Evolutionary conservation across 2,888 invertebrate species (phyloP), one percentile per base, ranked within the genome.

Genomic region (Meteorus colon): DNA sequence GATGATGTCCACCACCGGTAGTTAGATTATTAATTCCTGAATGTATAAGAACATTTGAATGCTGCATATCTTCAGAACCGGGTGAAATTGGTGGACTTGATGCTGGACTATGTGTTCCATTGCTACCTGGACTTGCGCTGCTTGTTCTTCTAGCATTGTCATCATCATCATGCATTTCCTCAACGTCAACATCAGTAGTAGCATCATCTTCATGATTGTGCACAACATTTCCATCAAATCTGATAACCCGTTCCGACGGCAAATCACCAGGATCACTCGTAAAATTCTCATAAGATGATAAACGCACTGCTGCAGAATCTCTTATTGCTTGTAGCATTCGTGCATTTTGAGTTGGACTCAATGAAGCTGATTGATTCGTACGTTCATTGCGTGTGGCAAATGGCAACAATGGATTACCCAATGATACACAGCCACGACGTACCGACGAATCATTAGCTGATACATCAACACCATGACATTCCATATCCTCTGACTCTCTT

Each of bases 41-140:
- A 19, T 76, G 76, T 34, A 69, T 72, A 0, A 75, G 29, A 3
- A 59, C 29, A 68, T 76, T 71, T 0, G 76, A 89, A 0, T 90
- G 62, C 14, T 76, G 78, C 69, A 78, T 93, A 70, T 95, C 95
- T 86, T 96, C 96, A 45, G 95, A 96, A 2, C 96, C 96, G 0
- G 96, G 96, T 12, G 96, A 96, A 65, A 96, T 96, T 0, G 96
- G 96, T 0, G 96, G 96, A 89, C 96, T 96, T 75, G 94, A 94
- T 4, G 81, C 79, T 0, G 87, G 86, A 84, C 94, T 94, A 79
- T 93, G 93, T 45, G 94, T 92, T 8, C 91, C 94, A 75, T 92
- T 88, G 77, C 92, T 92, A 4, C 92, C 92, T 37, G 92, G 92
- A 82, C 92, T 92, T 14, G 92, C 92, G 67, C 90, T 88, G 34